phyloP scores from a whole-genome alignment of 2,797 vertebrate species.

The Hemibagrus guttatus region DNA sequence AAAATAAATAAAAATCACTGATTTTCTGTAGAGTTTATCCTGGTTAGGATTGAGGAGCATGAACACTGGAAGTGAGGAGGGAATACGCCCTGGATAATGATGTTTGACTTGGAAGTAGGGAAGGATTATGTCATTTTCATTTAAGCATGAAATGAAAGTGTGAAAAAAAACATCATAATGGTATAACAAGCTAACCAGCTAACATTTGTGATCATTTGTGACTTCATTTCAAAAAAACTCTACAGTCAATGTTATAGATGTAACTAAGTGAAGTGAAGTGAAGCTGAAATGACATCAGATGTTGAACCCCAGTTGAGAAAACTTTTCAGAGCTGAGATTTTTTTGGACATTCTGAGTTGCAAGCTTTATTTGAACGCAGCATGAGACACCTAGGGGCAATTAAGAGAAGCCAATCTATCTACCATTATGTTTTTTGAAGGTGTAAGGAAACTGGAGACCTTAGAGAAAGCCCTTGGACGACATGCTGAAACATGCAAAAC shows the following conservation, averaged over 20 bases:
- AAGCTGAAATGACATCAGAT: background rate
- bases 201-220: background rate
- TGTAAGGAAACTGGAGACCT: background rate
- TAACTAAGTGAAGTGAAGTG: background rate
- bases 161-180: background rate
- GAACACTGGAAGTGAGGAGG: background rate
- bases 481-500: background rate
- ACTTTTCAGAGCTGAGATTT: background rate
- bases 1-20: background rate
- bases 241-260: background rate
- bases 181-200: background rate
- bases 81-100: background rate
- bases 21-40: background rate
- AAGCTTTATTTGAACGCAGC: background rate
- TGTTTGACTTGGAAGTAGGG: background rate
- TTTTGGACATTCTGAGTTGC: background rate
- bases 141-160: background rate
- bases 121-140: background rate
- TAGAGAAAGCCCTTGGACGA: background rate
- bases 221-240: background rate
- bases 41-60: background rate
- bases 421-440: background rate
- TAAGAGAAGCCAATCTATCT: background rate
- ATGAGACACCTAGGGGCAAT: background rate
- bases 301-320: background rate